phyloP scores from a whole-genome alignment of 2,797 vertebrate species.

The Podargus strigoides region DNA sequence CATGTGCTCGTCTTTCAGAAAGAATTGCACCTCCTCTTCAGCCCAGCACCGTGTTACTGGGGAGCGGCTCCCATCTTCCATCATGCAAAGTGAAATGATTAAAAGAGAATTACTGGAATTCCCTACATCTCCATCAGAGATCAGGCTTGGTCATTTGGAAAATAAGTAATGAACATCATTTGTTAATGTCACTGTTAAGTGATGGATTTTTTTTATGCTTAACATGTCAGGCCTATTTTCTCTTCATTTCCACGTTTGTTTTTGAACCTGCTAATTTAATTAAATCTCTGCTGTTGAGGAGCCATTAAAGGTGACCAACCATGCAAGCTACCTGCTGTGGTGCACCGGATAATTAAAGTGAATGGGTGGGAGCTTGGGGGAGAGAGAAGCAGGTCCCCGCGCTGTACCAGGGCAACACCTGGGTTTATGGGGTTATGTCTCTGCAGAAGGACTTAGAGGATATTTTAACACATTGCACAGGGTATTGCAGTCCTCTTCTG shows the following conservation, averaged over 20 bases:
- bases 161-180: slow-evolving; percentile 80
- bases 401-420: neutral
- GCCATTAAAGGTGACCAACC: slow-evolving; percentile 73
- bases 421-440: neutral
- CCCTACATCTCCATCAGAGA: slow-evolving; percentile 66
- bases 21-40: neutral
- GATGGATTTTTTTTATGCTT: slow-evolving; percentile 49
- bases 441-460: neutral
- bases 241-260: slow-evolving; percentile 55
- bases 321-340: slow-evolving; percentile 71
- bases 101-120: slow-evolving; percentile 64
- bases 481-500: neutral
- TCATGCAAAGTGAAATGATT: slow-evolving; percentile 52
- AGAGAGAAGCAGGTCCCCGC: neutral
- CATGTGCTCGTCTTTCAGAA: neutral
- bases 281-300: slow-evolving; percentile 74
- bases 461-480: neutral
- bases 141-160: slow-evolving; percentile 73
- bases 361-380: neutral
- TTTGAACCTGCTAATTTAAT: slow-evolving; percentile 77
- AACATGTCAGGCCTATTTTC: slow-evolving; percentile 56
- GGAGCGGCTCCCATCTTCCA: slow-evolving; percentile 50
- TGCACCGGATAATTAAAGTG: slow-evolving; percentile 64
- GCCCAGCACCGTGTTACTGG: neutral
- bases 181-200: slow-evolving; percentile 76